Percentiles rank a stretch among this genome's conserved stretches.
phyloP scores from a whole-genome alignment of 2,888 invertebrate genomes.

The Electrophaes corylata region DNA sequence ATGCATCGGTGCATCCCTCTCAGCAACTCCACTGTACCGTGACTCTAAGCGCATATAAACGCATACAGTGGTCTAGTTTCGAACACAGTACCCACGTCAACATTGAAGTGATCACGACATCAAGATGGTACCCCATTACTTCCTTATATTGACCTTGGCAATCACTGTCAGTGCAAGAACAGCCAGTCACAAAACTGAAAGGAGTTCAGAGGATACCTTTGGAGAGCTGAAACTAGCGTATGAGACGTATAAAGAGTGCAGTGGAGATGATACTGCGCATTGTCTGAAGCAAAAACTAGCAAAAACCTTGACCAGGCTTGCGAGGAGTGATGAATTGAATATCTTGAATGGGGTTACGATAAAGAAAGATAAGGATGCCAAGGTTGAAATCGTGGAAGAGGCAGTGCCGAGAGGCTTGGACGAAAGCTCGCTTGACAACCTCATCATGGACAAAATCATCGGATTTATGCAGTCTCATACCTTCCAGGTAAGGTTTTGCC shows the following conservation, averaged over 20 bases:
- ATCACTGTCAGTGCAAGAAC: conserved; percentile 81
- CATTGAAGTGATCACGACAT: conserved; percentile 70
- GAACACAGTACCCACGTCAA: conserved; percentile 74
- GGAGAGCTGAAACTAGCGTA: conserved; percentile 89
- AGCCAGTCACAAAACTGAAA: conserved; percentile 75
- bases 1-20: conserved; percentile 81
- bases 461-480: conserved; percentile 92
- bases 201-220: conserved; percentile 80
- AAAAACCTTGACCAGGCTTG: conserved; percentile 89
- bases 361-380: conserved; percentile 85
- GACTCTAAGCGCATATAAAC: conserved; percentile 82
- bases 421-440: conserved; percentile 88
- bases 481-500: conserved; percentile 85
- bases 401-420: conserved; percentile 89
- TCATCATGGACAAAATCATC: conserved; percentile 90
- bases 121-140: conserved; percentile 84
- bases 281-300: conserved; percentile 92
- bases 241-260: conserved; percentile 92
- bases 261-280: conserved; percentile 86
- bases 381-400: conserved; percentile 86
- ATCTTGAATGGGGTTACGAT: conserved; percentile 91
- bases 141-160: conserved; percentile 82
- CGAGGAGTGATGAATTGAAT: conserved; percentile 87
- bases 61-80: conserved; percentile 69
- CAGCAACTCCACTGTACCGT: conserved; percentile 73